These are phyloP conservation scores for Ptychobarbus kaznakovi DNA, from an alignment of 2,797 vertebrate genomes.

Conservation along the genomic window DNA sequence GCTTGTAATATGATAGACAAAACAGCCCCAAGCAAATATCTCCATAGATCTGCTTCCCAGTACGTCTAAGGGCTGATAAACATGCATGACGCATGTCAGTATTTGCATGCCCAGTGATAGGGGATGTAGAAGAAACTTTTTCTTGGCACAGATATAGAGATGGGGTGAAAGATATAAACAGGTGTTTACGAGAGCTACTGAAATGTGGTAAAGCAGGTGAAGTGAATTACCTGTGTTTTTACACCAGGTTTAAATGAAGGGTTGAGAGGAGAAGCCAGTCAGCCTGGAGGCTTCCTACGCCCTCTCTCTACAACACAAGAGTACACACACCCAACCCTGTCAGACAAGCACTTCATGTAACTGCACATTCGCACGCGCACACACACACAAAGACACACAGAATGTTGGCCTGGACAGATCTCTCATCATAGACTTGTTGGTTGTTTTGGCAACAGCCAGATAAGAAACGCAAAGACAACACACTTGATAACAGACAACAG, in stretches of 20 bases:
- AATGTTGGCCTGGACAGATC: constrained; percentile 40
- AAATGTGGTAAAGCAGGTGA: constrained; percentile 51
- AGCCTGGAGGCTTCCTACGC: constrained; percentile 63
- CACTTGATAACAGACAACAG: constrained; percentile 68
- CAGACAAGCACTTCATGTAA: constrained; percentile 70
- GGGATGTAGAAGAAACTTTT: constrained; percentile 16
- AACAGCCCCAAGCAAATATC: constrained; percentile 28
- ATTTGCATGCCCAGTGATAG: constrained; percentile 39
- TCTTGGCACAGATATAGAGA: background rate
- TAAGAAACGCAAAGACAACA: constrained; percentile 67
- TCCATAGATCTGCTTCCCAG: constrained; percentile 29
- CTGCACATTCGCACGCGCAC: constrained; percentile 65
- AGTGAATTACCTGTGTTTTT: constrained; percentile 49
- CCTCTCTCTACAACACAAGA: constrained; percentile 61
- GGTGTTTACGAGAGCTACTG: constrained; percentile 43
- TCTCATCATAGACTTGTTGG: constrained; percentile 39
- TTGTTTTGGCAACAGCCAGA: constrained; percentile 76
- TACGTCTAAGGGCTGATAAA: constrained; percentile 36
- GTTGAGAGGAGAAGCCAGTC: constrained; percentile 50
- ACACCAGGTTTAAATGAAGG: constrained; percentile 46
- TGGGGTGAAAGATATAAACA: constrained; percentile 36
- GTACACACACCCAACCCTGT: constrained; percentile 63
- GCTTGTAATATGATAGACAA: constrained; percentile 7
- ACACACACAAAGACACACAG: constrained; percentile 31
- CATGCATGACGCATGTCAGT: constrained; percentile 32